phyloP scores from a whole-genome alignment of 2,888 invertebrate genomes.

The Abrostola tripartita region DNA sequence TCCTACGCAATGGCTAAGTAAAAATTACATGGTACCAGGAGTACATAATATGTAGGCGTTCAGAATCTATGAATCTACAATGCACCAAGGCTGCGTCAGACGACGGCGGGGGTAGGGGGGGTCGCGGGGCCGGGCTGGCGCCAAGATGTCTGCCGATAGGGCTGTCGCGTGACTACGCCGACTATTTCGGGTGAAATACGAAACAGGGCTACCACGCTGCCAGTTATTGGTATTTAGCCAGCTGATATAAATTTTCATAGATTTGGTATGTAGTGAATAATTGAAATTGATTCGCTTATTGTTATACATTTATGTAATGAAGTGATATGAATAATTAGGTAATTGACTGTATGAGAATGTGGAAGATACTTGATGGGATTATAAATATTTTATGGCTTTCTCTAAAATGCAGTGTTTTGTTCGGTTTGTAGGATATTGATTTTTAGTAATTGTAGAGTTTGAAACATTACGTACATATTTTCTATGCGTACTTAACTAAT shows the following conservation, averaged over 20 bases:
- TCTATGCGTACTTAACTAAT: too few species aligned
- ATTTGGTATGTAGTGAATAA: constrained; percentile 44
- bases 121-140: constrained; percentile 59
- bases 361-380: background rate
- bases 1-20: constrained; percentile 41
- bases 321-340: constrained; percentile 11
- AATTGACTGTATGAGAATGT: background rate
- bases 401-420: too few species aligned
- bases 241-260: constrained; percentile 49
- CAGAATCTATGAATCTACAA: constrained; percentile 60
- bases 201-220: constrained; percentile 61
- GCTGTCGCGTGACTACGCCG: constrained; percentile 69
- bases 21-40: constrained; percentile 45
- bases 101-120: constrained; percentile 43
- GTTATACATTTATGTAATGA: constrained; percentile 8
- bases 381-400: background rate
- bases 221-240: constrained; percentile 52
- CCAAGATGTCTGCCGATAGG: constrained; percentile 78
- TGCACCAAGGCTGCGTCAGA: constrained; percentile 63
- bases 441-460: too few species aligned
- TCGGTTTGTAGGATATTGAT: too few species aligned
- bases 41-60: constrained; percentile 53
- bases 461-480: too few species aligned
- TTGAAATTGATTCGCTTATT: constrained; percentile 28
- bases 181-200: constrained; percentile 63